These are phyloP conservation scores for Acanthopagrus latus DNA, from an alignment of 2,797 vertebrate species.

Conservation along the genomic window DNA sequence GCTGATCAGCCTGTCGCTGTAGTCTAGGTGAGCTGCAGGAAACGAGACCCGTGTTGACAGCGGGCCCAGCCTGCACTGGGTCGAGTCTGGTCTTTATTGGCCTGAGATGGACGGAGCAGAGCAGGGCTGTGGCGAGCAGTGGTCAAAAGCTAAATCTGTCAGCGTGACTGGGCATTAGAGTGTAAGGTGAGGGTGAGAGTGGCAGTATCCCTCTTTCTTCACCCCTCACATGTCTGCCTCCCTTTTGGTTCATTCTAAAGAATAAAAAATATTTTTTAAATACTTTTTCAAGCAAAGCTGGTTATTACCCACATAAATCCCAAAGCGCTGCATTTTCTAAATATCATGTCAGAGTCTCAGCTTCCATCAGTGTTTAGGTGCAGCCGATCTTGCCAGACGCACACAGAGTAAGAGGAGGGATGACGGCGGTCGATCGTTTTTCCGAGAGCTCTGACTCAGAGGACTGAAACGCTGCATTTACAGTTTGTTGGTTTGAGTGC, in stretches of 20 bases:
- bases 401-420: conserved; percentile 20
- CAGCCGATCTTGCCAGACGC: conserved; percentile 24
- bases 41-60: conserved; percentile 42
- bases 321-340: conserved; percentile 29
- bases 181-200: conserved; percentile 10
- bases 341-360: conserved; percentile 33
- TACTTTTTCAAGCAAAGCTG: not conserved
- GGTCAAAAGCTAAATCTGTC: conserved; percentile 37
- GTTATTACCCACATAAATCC: conserved; percentile 34
- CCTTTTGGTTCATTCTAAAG: not conserved
- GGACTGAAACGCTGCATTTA: conserved; percentile 42
- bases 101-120: conserved; percentile 28
- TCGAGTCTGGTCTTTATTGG: conserved; percentile 31
- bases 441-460: conserved; percentile 40
- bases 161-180: conserved; percentile 21
- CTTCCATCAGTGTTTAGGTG: conserved; percentile 29
- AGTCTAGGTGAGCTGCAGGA: conserved; percentile 55
- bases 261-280: not conserved
- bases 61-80: conserved; percentile 30
- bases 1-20: conserved; percentile 28
- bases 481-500: conserved; percentile 52
- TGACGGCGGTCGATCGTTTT: conserved; percentile 21
- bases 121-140: conserved; percentile 32
- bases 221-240: conserved; percentile 24
- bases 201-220: conserved; percentile 9